phyloP scores from a whole-genome alignment of 2,888 invertebrate species.

The Ectemnius lituratus region DNA sequence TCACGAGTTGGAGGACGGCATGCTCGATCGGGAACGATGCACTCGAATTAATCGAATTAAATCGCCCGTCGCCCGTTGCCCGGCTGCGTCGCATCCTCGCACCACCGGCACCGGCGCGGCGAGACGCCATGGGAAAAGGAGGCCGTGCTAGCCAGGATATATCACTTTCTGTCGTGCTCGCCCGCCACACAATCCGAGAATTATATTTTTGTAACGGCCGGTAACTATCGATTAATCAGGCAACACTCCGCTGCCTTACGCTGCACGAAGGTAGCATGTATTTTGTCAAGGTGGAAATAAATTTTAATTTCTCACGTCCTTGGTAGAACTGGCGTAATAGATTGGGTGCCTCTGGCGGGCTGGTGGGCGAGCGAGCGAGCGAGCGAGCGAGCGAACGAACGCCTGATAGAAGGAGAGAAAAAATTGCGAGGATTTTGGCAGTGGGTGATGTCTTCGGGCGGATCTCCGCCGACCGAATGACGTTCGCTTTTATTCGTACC shows the following conservation, averaged over 20 bases:
- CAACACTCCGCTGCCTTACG: not conserved
- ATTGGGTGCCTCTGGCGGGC: not conserved
- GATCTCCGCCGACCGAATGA: not conserved
- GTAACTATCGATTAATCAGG: constrained; percentile 2
- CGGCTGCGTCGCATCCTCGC: too few relatives aligned
- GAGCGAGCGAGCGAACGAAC: not conserved
- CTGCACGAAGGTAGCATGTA: constrained; percentile 2
- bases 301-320: constrained; percentile 5
- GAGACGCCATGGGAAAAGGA: too few relatives aligned
- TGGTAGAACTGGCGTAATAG: not conserved
- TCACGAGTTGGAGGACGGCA: too few relatives aligned
- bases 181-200: not conserved
- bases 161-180: not conserved
- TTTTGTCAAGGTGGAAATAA: constrained; percentile 1
- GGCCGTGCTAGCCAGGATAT: not conserved
- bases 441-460: not conserved
- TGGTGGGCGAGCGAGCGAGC: not conserved
- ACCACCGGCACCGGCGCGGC: too few relatives aligned
- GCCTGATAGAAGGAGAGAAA: not conserved
- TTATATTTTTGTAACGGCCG: not conserved
- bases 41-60: constrained; percentile 46
- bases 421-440: not conserved
- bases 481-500: constrained; percentile 5
- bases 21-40: constrained; percentile 31
- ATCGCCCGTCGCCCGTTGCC: not conserved